phyloP scores from a whole-genome alignment of 2,888 invertebrate species.

The Argynnis bischoffii region DNA sequence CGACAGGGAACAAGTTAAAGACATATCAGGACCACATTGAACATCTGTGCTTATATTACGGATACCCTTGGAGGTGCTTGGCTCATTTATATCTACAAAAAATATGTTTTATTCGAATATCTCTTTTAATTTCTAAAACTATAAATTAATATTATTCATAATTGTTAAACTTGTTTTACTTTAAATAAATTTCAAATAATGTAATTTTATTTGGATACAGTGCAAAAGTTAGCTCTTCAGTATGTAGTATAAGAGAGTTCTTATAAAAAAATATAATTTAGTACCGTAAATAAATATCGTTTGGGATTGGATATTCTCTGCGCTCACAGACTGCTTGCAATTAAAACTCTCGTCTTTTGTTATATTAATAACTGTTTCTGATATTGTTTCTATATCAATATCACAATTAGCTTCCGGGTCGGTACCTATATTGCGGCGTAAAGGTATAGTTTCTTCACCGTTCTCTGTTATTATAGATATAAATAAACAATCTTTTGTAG shows the following conservation, averaged over 20 bases:
- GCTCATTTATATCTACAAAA: conserved; percentile 71
- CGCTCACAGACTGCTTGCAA: conserved; percentile 46
- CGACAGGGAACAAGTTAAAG: conserved; percentile 48
- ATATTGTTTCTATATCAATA: conserved; percentile 47
- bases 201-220: too few species aligned
- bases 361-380: conserved; percentile 51
- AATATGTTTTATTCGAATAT: neutral
- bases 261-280: neutral
- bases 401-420: conserved; percentile 48
- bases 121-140: neutral
- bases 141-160: too few species aligned
- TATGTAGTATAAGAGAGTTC: too few species aligned
- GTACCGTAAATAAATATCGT: conserved; percentile 69
- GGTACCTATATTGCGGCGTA: conserved; percentile 59
- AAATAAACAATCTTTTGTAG: conserved; percentile 56
- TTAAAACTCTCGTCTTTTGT: conserved; percentile 50
- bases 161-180: too few species aligned
- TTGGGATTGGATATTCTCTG: conserved; percentile 54
- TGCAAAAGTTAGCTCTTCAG: too few species aligned
- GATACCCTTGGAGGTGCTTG: conserved; percentile 75
- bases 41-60: conserved; percentile 66
- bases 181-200: too few species aligned
- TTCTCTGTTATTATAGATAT: conserved; percentile 61
- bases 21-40: conserved; percentile 69
- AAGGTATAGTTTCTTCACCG: conserved; percentile 56